These are phyloP conservation scores for Archips crataeganus DNA, from an alignment of 2,888 invertebrate species.

Conservation along the genomic window DNA sequence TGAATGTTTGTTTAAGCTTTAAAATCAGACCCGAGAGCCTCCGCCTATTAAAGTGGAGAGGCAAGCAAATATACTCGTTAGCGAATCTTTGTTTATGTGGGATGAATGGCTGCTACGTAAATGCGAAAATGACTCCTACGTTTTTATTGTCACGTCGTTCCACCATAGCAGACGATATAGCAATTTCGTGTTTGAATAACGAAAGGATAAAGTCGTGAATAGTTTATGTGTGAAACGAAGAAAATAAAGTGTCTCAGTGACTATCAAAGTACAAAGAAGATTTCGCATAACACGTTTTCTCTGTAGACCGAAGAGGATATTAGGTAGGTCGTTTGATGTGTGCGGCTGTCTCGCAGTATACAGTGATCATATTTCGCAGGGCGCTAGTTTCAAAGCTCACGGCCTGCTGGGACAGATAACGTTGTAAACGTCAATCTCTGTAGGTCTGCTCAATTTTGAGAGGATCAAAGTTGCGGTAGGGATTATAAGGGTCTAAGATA, in stretches of 20 bases:
- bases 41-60: constrained; percentile 51
- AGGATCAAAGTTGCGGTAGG: constrained; percentile 81
- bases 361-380: constrained; percentile 57
- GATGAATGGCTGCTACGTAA: constrained; percentile 40
- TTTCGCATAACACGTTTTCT: constrained; percentile 51
- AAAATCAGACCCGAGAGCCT: constrained; percentile 49
- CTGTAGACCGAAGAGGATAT: constrained; percentile 52
- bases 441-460: constrained; percentile 76
- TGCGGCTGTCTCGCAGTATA: constrained; percentile 44
- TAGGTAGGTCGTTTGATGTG: constrained; percentile 50
- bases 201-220: constrained; percentile 48
- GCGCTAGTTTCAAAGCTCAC: constrained; percentile 66
- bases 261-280: constrained; percentile 51
- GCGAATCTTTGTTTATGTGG: constrained; percentile 49
- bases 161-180: neutral
- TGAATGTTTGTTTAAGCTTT: constrained; percentile 53
- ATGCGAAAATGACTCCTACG: constrained; percentile 20
- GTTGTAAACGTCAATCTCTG: constrained; percentile 80
- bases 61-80: constrained; percentile 52
- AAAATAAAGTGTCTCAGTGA: constrained; percentile 45
- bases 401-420: constrained; percentile 78
- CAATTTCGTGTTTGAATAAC: constrained; percentile 31
- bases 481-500: constrained; percentile 85
- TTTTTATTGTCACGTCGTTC: constrained; percentile 11
- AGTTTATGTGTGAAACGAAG: constrained; percentile 49